Evolutionary conservation across 2,113 vertebrate species (phyloP).

Genomic region (Chloropsis hardwickii): DNA sequence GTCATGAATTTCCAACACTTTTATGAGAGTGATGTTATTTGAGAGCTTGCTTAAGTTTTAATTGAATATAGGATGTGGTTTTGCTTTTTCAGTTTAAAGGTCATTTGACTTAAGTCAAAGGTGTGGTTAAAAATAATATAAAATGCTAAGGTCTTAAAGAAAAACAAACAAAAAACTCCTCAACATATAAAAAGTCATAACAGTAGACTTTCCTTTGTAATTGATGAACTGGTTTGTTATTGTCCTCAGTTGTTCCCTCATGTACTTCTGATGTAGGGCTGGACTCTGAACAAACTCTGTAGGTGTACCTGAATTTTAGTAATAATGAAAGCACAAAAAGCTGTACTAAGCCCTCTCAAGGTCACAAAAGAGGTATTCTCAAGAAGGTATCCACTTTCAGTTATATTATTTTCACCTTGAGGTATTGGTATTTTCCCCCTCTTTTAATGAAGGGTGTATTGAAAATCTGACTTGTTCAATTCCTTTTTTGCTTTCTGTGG

Average conservation of each 20-base stretch:
- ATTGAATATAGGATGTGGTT: background rate
- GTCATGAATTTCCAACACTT: background rate
- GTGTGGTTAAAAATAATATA: background rate
- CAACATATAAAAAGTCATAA: background rate
- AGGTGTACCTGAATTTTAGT: background rate
- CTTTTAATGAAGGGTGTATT: background rate
- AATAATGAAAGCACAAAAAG: background rate
- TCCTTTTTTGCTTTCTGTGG: background rate
- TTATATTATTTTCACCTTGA: background rate
- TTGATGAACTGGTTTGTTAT: background rate
- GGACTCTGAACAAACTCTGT: background rate
- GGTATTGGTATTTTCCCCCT: rapidly evolving
- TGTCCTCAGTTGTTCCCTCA: background rate
- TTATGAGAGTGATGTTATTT: background rate
- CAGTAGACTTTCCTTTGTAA: background rate
- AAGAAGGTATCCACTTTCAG: background rate
- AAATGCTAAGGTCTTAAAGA: background rate
- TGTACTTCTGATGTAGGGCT: background rate
- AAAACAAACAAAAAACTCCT: background rate
- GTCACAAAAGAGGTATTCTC: background rate
- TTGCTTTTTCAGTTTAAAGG: background rate
- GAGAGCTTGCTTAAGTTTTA: background rate
- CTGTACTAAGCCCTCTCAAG: background rate
- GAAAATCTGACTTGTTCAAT: background rate
- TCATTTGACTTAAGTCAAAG: background rate